Percentiles rank a stretch among this genome's conserved stretches.
These are phyloP conservation scores for Galbula dea DNA, from an alignment of 2,113 vertebrate species.

Conservation along the genomic window DNA sequence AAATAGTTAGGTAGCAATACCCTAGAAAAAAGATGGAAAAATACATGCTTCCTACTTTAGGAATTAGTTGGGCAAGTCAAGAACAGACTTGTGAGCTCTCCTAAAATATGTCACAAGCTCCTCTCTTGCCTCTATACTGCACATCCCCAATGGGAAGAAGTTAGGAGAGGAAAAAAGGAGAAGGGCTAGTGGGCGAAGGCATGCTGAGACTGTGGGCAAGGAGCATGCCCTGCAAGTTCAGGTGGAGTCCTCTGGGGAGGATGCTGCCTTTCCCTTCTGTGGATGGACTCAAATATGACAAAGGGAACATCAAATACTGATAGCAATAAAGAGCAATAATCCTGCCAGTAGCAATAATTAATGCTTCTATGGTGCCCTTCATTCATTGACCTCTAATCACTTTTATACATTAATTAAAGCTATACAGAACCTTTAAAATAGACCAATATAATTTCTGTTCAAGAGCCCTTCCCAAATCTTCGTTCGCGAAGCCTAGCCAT, in stretches of 20 bases:
- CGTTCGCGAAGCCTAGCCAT: too few relatives aligned
- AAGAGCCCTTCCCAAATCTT: too few relatives aligned
- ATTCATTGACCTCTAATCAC: not conserved
- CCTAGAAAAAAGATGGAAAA: not conserved
- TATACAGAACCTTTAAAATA: not conserved
- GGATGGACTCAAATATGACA: not conserved
- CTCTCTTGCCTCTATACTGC: not conserved
- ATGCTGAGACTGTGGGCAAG: not conserved
- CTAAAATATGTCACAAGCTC: not conserved
- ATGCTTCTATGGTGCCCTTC: not conserved
- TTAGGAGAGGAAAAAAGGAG: not conserved
- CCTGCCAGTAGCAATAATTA: not conserved
- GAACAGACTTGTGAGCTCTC: not conserved
- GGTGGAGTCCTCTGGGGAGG: not conserved
- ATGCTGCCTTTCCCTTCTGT: not conserved
- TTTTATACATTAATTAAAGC: not conserved
- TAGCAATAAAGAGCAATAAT: not conserved
- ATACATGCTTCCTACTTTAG: not conserved
- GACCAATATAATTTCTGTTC: not conserved
- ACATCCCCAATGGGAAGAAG: not conserved
- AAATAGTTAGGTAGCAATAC: not conserved
- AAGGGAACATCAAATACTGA: not conserved
- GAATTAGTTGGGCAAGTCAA: not conserved
- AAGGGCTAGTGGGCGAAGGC: not conserved
- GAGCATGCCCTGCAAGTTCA: not conserved